Percentiles rank a stretch among this genome's conserved stretches.
Evolutionary conservation across 2,888 invertebrate species (phyloP).

Genomic region (Rhopalosiphum nymphaeae): DNA sequence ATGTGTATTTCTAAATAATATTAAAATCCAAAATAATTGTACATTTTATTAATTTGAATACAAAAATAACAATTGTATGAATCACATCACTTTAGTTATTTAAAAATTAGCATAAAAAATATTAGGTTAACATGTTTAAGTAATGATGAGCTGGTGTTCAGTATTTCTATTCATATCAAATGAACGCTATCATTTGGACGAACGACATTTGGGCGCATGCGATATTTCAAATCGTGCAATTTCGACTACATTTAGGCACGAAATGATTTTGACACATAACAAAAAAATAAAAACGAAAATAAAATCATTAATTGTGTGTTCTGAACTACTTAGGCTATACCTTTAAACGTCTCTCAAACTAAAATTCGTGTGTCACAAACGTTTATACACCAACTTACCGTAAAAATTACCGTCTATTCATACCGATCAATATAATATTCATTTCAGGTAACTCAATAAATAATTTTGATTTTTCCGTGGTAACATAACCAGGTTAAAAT

Average conservation of each 20-base stretch:
- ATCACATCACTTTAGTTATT: neutral
- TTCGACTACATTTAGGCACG: no score
- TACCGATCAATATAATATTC: neutral
- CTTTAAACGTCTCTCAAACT: neutral
- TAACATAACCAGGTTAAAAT: neutral
- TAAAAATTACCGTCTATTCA: neutral
- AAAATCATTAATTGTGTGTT: no score
- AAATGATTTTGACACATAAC: no score
- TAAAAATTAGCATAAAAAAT: neutral
- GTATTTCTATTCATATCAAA: no score
- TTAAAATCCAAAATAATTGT: neutral
- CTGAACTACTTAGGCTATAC: neutral
- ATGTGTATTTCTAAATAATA: neutral
- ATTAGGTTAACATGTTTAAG: no score
- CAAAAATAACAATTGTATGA: neutral
- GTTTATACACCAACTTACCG: neutral
- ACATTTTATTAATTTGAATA: neutral
- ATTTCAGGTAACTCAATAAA: neutral
- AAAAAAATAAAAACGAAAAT: no score
- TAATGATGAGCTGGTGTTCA: no score
- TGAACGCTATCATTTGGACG: no score
- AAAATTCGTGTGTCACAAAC: neutral
- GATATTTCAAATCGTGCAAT: no score
- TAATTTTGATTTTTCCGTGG: neutral
- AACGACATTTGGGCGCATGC: no score